These are phyloP conservation scores for Labrus mixtus DNA, from an alignment of 2,113 vertebrate genomes.

Conservation along the genomic window DNA sequence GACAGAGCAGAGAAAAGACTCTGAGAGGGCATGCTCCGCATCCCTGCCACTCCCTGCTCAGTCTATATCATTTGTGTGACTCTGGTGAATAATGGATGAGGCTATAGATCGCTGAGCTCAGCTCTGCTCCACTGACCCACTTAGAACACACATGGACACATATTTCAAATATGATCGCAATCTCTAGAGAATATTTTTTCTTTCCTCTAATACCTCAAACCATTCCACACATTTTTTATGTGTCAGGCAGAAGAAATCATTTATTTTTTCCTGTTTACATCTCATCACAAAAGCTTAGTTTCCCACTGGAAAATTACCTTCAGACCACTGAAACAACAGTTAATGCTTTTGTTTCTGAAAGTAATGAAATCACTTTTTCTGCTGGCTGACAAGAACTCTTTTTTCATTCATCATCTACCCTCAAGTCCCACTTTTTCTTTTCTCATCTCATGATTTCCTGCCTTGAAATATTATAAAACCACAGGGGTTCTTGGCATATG, in stretches of 20 bases:
- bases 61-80: constrained; percentile 61
- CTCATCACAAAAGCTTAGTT: neutral
- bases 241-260: constrained; percentile 41
- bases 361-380: neutral
- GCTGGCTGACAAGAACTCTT: neutral
- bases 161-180: constrained; percentile 63
- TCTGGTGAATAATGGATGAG: constrained; percentile 79
- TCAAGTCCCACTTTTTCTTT: neutral
- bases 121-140: constrained; percentile 81
- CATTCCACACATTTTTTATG: constrained; percentile 18
- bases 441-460: constrained; percentile 2
- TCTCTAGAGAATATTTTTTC: constrained; percentile 58
- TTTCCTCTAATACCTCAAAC: constrained; percentile 35
- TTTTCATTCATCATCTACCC: neutral
- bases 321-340: neutral
- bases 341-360: neutral
- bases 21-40: constrained; percentile 29
- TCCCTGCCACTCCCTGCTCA: constrained; percentile 70
- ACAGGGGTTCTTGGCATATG: neutral
- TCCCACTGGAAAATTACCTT: neutral
- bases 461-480: constrained; percentile 17
- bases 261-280: constrained; percentile 10
- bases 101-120: constrained; percentile 75
- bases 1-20: neutral
- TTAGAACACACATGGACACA: constrained; percentile 56